phyloP scores from a whole-genome alignment of 2,797 vertebrate genomes.

The Catharus ustulatus region DNA sequence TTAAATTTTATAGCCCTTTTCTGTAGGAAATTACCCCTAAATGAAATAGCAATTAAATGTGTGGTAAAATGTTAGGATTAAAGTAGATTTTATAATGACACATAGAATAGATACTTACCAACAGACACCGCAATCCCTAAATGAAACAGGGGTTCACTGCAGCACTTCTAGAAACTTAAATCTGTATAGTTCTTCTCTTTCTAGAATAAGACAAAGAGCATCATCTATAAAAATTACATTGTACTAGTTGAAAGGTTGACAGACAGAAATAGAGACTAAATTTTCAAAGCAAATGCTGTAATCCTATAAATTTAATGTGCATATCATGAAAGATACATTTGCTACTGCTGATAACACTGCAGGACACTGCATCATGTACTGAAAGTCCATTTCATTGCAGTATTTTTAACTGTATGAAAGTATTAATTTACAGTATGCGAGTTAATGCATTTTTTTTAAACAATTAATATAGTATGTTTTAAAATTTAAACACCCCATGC shows the following conservation, averaged over 20 bases:
- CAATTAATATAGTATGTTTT: slow-evolving; percentile 2
- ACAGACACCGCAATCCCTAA: not conserved
- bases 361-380: not conserved
- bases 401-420: slow-evolving; percentile 30
- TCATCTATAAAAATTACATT: not conserved
- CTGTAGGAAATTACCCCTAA: slow-evolving; percentile 19
- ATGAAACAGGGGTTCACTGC: not conserved
- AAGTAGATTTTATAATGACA: not conserved
- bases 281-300: not conserved
- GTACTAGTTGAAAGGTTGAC: not conserved
- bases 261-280: not conserved
- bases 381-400: slow-evolving; percentile 23
- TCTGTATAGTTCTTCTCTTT: not conserved
- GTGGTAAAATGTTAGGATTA: not conserved
- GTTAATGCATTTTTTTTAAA: slow-evolving; percentile 26
- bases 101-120: not conserved
- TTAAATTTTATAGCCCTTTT: slow-evolving; percentile 51
- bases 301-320: not conserved
- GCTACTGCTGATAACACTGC: not conserved
- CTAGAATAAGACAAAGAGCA: not conserved
- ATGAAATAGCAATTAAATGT: slow-evolving; percentile 48
- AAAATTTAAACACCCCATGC: slow-evolving; percentile 39
- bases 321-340: slow-evolving; percentile 8
- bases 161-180: not conserved
- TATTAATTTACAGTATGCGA: slow-evolving; percentile 55